Conservation (phyloP, 2,888 invertebrate genomes). For the Cyclophora punctaria region DNA sequence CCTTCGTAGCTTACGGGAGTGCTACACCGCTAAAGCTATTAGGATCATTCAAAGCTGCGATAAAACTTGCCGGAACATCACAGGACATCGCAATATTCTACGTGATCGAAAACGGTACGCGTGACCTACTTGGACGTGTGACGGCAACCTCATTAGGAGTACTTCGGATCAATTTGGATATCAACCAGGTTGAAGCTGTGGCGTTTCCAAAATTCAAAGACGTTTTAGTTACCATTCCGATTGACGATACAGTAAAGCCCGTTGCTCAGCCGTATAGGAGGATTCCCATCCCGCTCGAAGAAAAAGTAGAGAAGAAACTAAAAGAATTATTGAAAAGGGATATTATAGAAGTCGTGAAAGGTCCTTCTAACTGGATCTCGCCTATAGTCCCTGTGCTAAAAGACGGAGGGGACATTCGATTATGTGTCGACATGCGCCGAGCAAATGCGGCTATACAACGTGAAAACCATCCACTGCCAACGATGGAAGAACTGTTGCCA, state of each 20-base stretch:
- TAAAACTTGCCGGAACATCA: neutral
- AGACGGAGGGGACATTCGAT: neutral
- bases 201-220: slow-evolving; percentile 23
- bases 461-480: slow-evolving; percentile 2
- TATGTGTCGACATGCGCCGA: slow-evolving; percentile 2
- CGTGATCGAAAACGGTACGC: slow-evolving; percentile 12
- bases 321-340: slow-evolving; percentile 15
- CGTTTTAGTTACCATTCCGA: slow-evolving; percentile 6
- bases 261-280: slow-evolving; percentile 9
- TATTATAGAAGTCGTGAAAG: slow-evolving; percentile 20
- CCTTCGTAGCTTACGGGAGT: slow-evolving; percentile 14
- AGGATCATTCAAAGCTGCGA: slow-evolving; percentile 12
- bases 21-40: slow-evolving; percentile 11
- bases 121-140: slow-evolving; percentile 11
- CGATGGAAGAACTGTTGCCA: neutral
- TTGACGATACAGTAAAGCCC: slow-evolving; percentile 5
- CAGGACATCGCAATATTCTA: slow-evolving; percentile 5
- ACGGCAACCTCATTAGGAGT: slow-evolving; percentile 12
- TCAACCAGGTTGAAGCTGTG: slow-evolving; percentile 2
- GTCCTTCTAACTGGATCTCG: slow-evolving; percentile 18
- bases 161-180: slow-evolving; percentile 5
- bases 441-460: slow-evolving; percentile 1
- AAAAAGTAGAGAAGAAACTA: slow-evolving; percentile 15
- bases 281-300: slow-evolving; percentile 10
- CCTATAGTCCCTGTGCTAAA: slow-evolving; percentile 11